Evolutionary conservation across 2,113 vertebrate genomes (phyloP).

Genomic region (Sialia sialis): DNA sequence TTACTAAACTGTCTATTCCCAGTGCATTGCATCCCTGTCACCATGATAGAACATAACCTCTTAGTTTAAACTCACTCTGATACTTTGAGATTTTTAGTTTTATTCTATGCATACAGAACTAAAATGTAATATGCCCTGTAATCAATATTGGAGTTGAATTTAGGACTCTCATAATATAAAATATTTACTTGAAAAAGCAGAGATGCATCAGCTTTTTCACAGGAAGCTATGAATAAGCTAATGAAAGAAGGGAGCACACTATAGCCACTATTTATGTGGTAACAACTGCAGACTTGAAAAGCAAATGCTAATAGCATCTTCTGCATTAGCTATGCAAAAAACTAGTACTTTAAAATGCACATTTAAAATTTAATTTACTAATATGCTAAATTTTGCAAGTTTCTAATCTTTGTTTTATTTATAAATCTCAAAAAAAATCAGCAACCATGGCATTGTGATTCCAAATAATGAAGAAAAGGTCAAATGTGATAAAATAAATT

Average conservation of each 20-base stretch:
- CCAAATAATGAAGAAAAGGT: background rate
- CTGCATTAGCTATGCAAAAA: background rate
- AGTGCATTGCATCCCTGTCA: background rate
- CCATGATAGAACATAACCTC: background rate
- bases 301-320: background rate
- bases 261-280: background rate
- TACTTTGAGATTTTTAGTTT: background rate
- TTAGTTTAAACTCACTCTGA: background rate
- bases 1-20: background rate
- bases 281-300: background rate
- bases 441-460: background rate
- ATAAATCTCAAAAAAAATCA: background rate
- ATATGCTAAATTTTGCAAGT: background rate
- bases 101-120: background rate
- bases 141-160: conserved; percentile 7
- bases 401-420: background rate
- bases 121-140: background rate
- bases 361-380: conserved; percentile 9
- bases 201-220: background rate
- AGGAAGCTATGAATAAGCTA: background rate
- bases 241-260: background rate
- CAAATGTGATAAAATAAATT: background rate
- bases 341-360: background rate
- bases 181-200: conserved; percentile 11
- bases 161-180: background rate